These are phyloP conservation scores for Platysternon megacephalum DNA, from an alignment of 2,113 vertebrate species.

Conservation along the genomic window DNA sequence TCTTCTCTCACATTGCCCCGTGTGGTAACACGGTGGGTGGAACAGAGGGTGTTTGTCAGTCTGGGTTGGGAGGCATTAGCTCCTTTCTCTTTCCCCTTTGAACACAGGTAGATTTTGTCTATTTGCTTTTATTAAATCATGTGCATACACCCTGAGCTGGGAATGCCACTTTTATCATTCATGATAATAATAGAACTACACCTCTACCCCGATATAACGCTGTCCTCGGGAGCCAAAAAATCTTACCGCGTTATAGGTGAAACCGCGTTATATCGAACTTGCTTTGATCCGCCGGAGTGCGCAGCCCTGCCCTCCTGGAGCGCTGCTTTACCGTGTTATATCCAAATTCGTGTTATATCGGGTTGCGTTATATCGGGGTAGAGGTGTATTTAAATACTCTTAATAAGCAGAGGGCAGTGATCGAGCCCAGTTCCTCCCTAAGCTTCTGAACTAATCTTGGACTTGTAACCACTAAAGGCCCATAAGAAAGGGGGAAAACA, in stretches of 20 bases:
- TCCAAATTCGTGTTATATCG: too few relatives aligned
- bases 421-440: background rate
- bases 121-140: conserved; percentile 37
- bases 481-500: background rate
- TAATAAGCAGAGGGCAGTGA: background rate
- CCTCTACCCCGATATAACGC: too few relatives aligned
- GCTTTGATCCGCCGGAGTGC: too few relatives aligned
- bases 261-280: too few relatives aligned
- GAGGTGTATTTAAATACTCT: conserved; percentile 58
- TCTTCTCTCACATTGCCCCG: fast-evolving
- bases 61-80: background rate
- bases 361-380: too few relatives aligned
- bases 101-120: conserved; percentile 19
- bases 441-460: conserved; percentile 61
- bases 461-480: conserved; percentile 56
- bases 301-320: too few relatives aligned
- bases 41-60: background rate
- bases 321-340: too few relatives aligned
- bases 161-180: conserved; percentile 69
- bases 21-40: fast-evolving
- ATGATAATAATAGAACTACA: conserved; percentile 68
- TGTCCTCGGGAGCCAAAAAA: too few relatives aligned
- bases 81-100: background rate
- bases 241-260: too few relatives aligned
- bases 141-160: conserved; percentile 24